These are phyloP conservation scores for Labeo rohita DNA, from an alignment of 2,113 vertebrate species.

Conservation along the genomic window DNA sequence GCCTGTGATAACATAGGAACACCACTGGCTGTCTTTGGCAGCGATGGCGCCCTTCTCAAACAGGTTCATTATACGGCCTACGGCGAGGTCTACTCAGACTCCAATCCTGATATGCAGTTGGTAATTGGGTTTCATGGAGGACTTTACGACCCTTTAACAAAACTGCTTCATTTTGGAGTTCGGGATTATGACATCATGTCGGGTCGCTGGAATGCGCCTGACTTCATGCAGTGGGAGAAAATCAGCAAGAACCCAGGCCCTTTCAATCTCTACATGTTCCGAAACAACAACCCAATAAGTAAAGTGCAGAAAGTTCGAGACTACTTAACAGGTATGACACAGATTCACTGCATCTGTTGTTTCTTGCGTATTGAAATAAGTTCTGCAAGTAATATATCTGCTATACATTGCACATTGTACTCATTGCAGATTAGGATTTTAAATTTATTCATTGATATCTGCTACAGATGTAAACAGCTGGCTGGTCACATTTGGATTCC, in stretches of 20 bases:
- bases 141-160: constrained; percentile 93
- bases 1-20: constrained; percentile 96
- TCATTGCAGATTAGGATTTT: background rate
- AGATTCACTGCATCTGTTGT: background rate
- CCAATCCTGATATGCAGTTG: constrained; percentile 95
- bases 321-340: constrained; percentile 90
- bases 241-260: constrained; percentile 90
- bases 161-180: constrained; percentile 94
- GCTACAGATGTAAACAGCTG: constrained; percentile 95
- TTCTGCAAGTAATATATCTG: background rate
- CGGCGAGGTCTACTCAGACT: constrained; percentile 96
- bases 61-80: constrained; percentile 98
- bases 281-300: constrained; percentile 97
- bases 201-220: constrained; percentile 93
- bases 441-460: constrained; percentile 23
- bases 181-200: constrained; percentile 96
- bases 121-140: constrained; percentile 97
- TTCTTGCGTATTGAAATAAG: background rate
- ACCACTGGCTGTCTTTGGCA: constrained; percentile 93
- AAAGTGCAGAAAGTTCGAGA: constrained; percentile 94
- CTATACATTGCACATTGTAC: background rate
- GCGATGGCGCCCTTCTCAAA: constrained; percentile 93
- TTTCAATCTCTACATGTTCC: constrained; percentile 98
- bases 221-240: constrained; percentile 89
- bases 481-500: constrained; percentile 98